These are phyloP conservation scores for Euplexia lucipara DNA, from an alignment of 2,888 invertebrate genomes.

Conservation along the genomic window DNA sequence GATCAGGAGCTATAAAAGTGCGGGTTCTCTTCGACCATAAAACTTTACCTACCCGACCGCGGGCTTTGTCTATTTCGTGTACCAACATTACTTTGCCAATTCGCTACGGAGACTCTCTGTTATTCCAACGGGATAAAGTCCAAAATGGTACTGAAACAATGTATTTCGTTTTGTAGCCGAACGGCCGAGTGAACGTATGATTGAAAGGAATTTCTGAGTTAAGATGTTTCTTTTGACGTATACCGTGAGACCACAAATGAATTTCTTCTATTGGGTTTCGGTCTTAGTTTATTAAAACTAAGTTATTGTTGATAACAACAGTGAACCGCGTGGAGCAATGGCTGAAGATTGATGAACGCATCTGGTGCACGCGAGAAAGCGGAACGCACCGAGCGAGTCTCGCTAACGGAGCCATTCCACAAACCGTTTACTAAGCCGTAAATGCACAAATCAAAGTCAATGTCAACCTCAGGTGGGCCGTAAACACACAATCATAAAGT, in stretches of 20 bases:
- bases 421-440: slow-evolving; percentile 85
- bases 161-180: slow-evolving; percentile 36
- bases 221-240: slow-evolving; percentile 54
- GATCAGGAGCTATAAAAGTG: slow-evolving; percentile 89
- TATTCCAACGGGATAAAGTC: slow-evolving; percentile 74
- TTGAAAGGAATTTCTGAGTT: slow-evolving; percentile 64
- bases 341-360: slow-evolving; percentile 30
- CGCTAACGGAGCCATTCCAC: slow-evolving; percentile 75
- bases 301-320: slow-evolving; percentile 25
- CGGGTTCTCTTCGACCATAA: slow-evolving; percentile 87
- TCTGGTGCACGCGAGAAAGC: slow-evolving; percentile 55
- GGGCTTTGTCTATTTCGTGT: slow-evolving; percentile 80
- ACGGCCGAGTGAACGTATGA: slow-evolving; percentile 54
- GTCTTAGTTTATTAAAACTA: slow-evolving; percentile 43
- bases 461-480: slow-evolving; percentile 89
- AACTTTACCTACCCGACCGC: slow-evolving; percentile 87
- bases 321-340: slow-evolving; percentile 14
- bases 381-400: slow-evolving; percentile 59
- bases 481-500: slow-evolving; percentile 90
- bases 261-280: slow-evolving; percentile 45
- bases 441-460: slow-evolving; percentile 90
- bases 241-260: slow-evolving; percentile 48
- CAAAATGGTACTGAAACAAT: slow-evolving; percentile 63
- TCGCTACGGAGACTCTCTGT: slow-evolving; percentile 62
- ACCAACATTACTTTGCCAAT: slow-evolving; percentile 68